Base-by-base conservation (phyloP, 2,888 invertebrate genomes). In the Ichneumoninae sp. region DNA sequence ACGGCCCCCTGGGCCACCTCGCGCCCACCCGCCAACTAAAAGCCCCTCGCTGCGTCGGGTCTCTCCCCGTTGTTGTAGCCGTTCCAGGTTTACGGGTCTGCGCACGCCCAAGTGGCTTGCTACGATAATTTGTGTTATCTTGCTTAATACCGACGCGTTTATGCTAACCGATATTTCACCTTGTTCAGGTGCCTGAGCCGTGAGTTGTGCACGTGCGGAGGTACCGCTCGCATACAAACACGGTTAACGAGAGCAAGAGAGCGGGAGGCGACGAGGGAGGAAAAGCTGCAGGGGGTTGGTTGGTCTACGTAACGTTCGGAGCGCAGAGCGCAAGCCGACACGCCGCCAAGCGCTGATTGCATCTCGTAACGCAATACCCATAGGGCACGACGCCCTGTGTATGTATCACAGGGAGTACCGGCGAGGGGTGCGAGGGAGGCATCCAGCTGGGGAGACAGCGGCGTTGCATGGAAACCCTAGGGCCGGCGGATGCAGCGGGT, bases 91-190 rank as follows among this genome's bases (percentile, higher is more conserved):
- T 86, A 85, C 83, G 87, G 85, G 82, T 73, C 70, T 73, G 73
- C 73, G 81, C 81, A 75, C 60, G 77, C 85, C 77, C 79, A 84
- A 88, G 82, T 88, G 83, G 84, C 79, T 77, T 86, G 86, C 78
- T 54, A 80, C 88, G 89, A 91, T 91, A 89, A 91, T 90, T 91
- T 85, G 86, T 86, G 88, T 88, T 89, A 89, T 90, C 89, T 87
- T 77, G 83, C 83, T 87, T 86, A 87, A 88, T 88, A 88, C 87
- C 85, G 76, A 79, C 83, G 83, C 83, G 84, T 87, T 86, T 86
- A 86, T 81, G 81, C 81, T 86, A 85, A 87, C 85, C 86, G 86
- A 88, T 89, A 90, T 89, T 89, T 90, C 88, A 88, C 86, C 79
- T 81, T 81, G 88, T 85, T 85, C 73, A 81, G 69, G 63, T 26